Evolutionary conservation across 2,888 invertebrate species (phyloP), one percentile per base, ranked within the genome.

Genomic region (Hesperia comma): DNA sequence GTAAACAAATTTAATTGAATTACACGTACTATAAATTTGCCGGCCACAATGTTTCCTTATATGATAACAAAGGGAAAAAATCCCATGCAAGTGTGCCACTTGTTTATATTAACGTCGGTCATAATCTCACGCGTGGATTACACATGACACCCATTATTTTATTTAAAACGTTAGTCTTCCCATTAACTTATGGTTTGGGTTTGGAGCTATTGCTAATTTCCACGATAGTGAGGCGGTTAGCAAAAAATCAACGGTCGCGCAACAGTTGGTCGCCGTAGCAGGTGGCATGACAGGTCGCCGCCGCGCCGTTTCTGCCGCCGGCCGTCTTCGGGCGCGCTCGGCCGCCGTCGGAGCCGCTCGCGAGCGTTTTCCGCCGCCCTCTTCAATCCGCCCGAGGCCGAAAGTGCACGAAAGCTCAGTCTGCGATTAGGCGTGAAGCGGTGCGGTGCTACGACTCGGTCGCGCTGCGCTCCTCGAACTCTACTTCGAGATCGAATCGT

Each of bases 161-260:
- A 40, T 37, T 37, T 55, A 21, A n/a, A 46, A 56, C 33, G 6
- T 26, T 26, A 54, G 2, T 58, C 69, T 68, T 56, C 63, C 53
- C 63, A 62, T 69, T 70, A 71, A 73, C 69, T 70, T 68, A 69
- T 70, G 57, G 37, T 66, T 63, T 26, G 56, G 57, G 37, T 66
- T 63, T 26, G 56, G 55, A 64, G 70, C 71, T 75, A 79, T 85
- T 82, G 87, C 88, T 86, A 87, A 88, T 88, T 88, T 88, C 84
- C 82, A 80, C 82, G 81, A 83, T 82, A 83, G 76, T 74, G 75
- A 78, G 82, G 78, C 82, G 84, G 83, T 82, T 84, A 82, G 85
- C 84, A 87, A 91, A 90, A 92, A 91, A 89, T 87, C 88, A 91
- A 92, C 92, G 90, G 92, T 88, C 89, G 90, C 80, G 89, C 90